Evolutionary conservation across 2,888 invertebrate genomes (phyloP), one percentile per base, ranked within the genome.

Genomic region (Eumacrocentrus americanus): DNA sequence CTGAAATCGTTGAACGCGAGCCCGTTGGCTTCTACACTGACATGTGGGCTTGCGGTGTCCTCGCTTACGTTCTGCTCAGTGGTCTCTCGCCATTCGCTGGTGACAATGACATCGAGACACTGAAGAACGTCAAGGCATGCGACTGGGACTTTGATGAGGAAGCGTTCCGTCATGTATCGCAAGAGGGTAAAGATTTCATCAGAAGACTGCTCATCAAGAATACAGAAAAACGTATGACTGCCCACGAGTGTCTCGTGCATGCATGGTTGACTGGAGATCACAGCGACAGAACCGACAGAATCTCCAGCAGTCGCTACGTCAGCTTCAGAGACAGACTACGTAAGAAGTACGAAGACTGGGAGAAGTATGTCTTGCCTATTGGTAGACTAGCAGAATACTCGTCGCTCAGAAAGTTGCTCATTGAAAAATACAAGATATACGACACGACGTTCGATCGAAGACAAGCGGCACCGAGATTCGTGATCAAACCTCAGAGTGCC

Each of bases 11-110:
- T 0, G 97, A 98, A 76, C 87, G 98, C 12, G 98, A 99, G 81
- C 95, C 98, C 0, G 98, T 99, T 63, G 99, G 99, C 57, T 99
- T 99, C 86, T 99, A 98, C 84, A 99, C 99, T 0, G 99, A 99
- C 80, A 99, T 99, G 99, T 99, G 99, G 99, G 98, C 98, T 34
- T 92, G 97, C 29, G 99, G 99, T 75, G 99, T 99, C 1, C 86
- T 99, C n/a, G 90, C 94, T 12, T 99, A 99, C 79, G 98, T 99
- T 38, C 85, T 99, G 50, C 84, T 99, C 67, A 97, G 97, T 74
- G 99, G 99, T 51, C 84, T 99, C 50, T 99, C 99, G 56, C 99
- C 99, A 70, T 99, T 99, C 82, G 97, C 98, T 63, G 99, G 99
- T 42, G 97, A 98, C 82, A 97, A 95, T 79, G 98, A 99, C 82